These are phyloP conservation scores for Amphimallon solstitiale DNA, from an alignment of 2,888 invertebrate genomes.

Conservation along the genomic window DNA sequence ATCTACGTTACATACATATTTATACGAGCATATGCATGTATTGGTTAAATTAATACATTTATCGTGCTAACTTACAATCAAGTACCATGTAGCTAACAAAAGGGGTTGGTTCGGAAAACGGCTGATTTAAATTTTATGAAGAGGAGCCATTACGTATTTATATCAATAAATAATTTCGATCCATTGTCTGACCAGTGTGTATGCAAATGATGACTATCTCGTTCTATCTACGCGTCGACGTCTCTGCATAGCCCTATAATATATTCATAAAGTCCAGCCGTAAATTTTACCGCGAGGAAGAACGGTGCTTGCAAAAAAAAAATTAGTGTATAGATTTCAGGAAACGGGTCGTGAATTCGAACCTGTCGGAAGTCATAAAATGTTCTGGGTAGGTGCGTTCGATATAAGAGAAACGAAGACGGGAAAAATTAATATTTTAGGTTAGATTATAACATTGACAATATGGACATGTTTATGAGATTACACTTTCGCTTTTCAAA, in stretches of 20 bases:
- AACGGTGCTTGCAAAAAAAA: neutral
- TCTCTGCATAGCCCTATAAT: neutral
- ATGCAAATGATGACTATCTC: constrained; percentile 13
- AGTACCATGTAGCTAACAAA: too few relatives aligned
- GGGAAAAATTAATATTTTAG: too few relatives aligned
- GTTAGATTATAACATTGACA: too few relatives aligned
- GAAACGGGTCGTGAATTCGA: constrained; percentile 1
- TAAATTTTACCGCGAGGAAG: constrained; percentile 1
- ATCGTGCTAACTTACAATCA: too few relatives aligned
- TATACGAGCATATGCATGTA: too few relatives aligned
- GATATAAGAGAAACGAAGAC: too few relatives aligned
- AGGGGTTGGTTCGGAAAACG: constrained; percentile 6
- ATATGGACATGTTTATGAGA: too few relatives aligned
- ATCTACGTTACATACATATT: too few relatives aligned
- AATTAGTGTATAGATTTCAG: neutral
- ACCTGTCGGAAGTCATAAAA: neutral
- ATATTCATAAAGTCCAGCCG: constrained; percentile 9
- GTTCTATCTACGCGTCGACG: too few relatives aligned
- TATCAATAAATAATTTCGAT: constrained; percentile 36
- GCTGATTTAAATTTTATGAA: constrained; percentile 39
- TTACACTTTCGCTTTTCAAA: too few relatives aligned
- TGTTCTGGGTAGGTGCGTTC: neutral
- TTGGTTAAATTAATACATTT: too few relatives aligned
- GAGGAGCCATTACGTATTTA: constrained; percentile 37
- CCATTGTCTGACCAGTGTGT: neutral